Conservation (phyloP, 2,797 vertebrate species). For the Chromis chromis region DNA sequence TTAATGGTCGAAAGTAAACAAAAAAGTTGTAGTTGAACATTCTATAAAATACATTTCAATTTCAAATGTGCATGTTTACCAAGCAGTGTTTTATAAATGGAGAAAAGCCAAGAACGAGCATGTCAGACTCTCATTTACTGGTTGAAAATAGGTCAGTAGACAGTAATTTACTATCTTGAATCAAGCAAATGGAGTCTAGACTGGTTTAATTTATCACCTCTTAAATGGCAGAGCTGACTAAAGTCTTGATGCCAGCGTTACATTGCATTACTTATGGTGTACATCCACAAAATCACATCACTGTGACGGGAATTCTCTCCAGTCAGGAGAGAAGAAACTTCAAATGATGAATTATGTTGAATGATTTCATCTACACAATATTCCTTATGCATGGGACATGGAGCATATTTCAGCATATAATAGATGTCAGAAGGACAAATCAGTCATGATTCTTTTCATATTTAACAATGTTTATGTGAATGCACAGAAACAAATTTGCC, state of each 20-base stretch:
- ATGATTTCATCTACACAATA: conserved; percentile 20
- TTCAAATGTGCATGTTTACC: conserved; percentile 3
- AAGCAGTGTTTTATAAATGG: conserved; percentile 9
- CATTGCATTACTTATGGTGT: conserved; percentile 30
- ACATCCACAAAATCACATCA: conserved; percentile 21
- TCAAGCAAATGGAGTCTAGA: conserved; percentile 46
- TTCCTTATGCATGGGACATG: background rate
- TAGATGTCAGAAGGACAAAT: conserved; percentile 21
- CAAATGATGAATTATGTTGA: conserved; percentile 21
- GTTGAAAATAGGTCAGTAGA: conserved; percentile 57
- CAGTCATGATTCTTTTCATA: conserved; percentile 4
- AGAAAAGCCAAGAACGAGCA: conserved; percentile 1
- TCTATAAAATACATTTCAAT: no score
- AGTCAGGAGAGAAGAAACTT: background rate
- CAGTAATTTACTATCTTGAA: conserved; percentile 57
- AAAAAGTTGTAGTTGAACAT: background rate
- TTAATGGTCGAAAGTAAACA: background rate
- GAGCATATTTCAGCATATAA: conserved; percentile 24
- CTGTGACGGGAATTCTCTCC: background rate
- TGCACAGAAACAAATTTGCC: background rate
- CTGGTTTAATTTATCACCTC: conserved; percentile 49
- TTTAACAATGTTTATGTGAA: conserved; percentile 22
- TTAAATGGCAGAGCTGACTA: conserved; percentile 36
- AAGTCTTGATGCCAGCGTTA: conserved; percentile 16
- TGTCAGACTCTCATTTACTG: conserved; percentile 24